Percentiles rank a stretch among this genome's conserved stretches.
Evolutionary conservation across 1,140 invertebrate genomes (phyloP).

Genomic region (Paralvinella palmiformis): DNA sequence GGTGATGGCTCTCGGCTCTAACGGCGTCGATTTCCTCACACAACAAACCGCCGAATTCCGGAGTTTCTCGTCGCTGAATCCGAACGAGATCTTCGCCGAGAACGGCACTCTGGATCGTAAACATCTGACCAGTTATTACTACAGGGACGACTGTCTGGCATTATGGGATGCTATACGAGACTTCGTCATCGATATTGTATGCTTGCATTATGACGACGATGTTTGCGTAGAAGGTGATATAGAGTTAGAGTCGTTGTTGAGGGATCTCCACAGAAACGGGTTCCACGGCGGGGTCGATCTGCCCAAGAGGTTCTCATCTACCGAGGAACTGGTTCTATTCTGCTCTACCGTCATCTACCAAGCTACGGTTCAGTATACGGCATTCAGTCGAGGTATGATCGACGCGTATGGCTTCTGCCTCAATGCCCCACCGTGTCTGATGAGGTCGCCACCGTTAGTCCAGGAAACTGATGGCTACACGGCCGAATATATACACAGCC

Average conservation of each 20-base stretch:
- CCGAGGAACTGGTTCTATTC: slow-evolving; percentile 10
- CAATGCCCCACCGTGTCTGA: slow-evolving; percentile 15
- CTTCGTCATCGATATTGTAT: slow-evolving; percentile 9
- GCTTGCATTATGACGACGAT: slow-evolving; percentile 10
- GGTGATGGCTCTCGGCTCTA: too few relatives aligned
- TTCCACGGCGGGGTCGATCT: slow-evolving; percentile 3
- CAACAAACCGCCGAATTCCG: too few relatives aligned
- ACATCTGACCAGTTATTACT: not conserved
- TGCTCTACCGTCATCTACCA: not conserved
- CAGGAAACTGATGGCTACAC: too few relatives aligned
- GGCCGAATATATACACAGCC: too few relatives aligned
- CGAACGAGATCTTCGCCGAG: too few relatives aligned
- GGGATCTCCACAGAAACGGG: slow-evolving; percentile 3
- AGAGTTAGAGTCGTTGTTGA: not conserved
- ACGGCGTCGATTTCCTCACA: too few relatives aligned
- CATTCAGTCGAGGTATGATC: not conserved
- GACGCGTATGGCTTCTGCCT: slow-evolving; percentile 6
- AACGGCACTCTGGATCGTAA: too few relatives aligned
- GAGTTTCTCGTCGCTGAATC: too few relatives aligned
- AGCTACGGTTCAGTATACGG: slow-evolving; percentile 6
- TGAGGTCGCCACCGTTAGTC: slow-evolving; percentile 9
- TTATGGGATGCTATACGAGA: slow-evolving; percentile 4
- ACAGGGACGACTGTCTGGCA: not conserved
- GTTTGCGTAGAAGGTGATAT: not conserved
- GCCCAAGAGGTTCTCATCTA: not conserved